Evolutionary conservation across 2,797 vertebrate species (phyloP).

Genomic region (Synaphobranchus kaupii): DNA sequence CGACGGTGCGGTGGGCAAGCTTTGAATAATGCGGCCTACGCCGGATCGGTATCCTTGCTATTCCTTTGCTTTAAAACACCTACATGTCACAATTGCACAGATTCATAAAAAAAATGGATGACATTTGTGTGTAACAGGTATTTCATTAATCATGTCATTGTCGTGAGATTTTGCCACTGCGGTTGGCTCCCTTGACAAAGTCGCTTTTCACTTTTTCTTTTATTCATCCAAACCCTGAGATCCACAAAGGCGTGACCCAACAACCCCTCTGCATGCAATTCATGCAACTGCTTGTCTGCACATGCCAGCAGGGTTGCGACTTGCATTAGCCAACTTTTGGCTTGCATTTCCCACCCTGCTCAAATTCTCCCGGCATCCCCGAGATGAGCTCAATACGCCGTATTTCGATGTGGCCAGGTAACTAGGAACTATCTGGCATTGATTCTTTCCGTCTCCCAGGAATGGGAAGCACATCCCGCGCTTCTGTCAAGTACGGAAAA

Average conservation of each 20-base stretch:
- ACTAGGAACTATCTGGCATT: not conserved
- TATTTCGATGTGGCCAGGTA: not conserved
- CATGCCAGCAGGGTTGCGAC: not conserved
- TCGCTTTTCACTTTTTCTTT: not conserved
- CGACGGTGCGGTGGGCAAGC: no score
- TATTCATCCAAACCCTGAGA: not conserved
- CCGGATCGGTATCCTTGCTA: not conserved
- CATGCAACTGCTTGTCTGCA: not conserved
- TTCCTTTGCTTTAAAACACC: not conserved
- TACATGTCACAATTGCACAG: not conserved
- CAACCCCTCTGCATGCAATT: not conserved
- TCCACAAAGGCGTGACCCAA: not conserved
- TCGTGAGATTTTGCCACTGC: not conserved
- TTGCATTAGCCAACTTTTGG: no score
- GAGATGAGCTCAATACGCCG: not conserved
- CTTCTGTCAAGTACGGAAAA: not conserved
- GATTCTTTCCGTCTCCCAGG: not conserved
- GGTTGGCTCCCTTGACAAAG: not conserved
- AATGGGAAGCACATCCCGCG: not conserved
- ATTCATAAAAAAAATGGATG: not conserved
- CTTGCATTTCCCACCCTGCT: not conserved
- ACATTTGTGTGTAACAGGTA: not conserved
- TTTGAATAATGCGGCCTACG: not conserved
- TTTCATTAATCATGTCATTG: not conserved
- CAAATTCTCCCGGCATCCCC: not conserved